Evolutionary conservation across 2,888 invertebrate genomes (phyloP).

Genomic region (Caenorhabditis zanzibari): DNA sequence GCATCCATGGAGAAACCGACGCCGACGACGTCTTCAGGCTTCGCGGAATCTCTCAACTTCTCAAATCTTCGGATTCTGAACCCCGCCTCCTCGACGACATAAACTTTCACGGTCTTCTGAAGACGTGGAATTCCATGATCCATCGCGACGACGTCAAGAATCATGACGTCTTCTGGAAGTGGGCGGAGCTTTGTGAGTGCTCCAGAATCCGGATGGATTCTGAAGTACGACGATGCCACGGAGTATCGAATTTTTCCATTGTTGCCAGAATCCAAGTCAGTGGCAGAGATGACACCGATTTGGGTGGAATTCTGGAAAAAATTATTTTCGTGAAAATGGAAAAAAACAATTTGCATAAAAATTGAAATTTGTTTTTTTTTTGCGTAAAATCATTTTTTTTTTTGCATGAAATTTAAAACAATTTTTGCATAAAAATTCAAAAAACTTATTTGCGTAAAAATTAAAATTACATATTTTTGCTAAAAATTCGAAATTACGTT

Average conservation of each 20-base stretch:
- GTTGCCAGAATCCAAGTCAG: slow-evolving; percentile 35
- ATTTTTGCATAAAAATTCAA: too few species aligned
- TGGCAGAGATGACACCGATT: slow-evolving; percentile 29
- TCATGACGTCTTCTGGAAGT: slow-evolving; percentile 30
- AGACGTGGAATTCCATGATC: slow-evolving; percentile 52
- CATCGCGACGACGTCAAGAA: slow-evolving; percentile 29
- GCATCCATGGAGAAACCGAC: background rate
- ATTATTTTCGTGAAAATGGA: too few species aligned
- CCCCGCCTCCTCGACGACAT: slow-evolving; percentile 13
- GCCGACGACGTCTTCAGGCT: slow-evolving; percentile 32
- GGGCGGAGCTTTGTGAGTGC: slow-evolving; percentile 31
- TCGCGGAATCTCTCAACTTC: slow-evolving; percentile 2
- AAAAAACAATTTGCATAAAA: too few species aligned
- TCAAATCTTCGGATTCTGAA: slow-evolving; percentile 5
- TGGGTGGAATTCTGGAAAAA: slow-evolving; percentile 18
- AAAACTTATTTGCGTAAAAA: too few species aligned
- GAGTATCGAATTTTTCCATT: slow-evolving; percentile 49
- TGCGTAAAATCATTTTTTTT: too few species aligned
- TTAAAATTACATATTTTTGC: too few species aligned
- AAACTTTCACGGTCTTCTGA: background rate
- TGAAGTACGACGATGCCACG: slow-evolving; percentile 35
- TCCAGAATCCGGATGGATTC: slow-evolving; percentile 29
- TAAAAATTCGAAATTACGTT: too few species aligned
- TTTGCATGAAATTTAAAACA: too few species aligned
- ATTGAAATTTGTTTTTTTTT: too few species aligned